These are phyloP conservation scores for Romanogobio albipinnatus DNA, from an alignment of 2,113 vertebrate species.

Conservation along the genomic window DNA sequence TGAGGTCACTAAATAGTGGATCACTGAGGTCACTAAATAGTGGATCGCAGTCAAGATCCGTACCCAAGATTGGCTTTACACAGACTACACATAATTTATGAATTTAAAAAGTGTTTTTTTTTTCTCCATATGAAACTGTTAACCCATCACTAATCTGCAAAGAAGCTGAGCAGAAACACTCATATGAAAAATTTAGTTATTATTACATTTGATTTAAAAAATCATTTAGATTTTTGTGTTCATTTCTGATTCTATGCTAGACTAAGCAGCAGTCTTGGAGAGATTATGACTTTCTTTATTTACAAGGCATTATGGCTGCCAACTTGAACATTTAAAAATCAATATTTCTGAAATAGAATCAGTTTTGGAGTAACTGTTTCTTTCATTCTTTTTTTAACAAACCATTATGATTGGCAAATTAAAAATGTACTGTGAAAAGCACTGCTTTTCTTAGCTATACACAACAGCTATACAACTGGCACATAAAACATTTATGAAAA, in stretches of 20 bases:
- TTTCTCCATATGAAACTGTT: too few species aligned
- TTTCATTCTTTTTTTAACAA: neutral
- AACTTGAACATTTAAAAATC: neutral
- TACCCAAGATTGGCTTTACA: neutral
- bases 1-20: slow-evolving; percentile 11
- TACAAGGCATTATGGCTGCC: neutral
- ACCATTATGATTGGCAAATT: neutral
- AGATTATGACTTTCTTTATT: neutral
- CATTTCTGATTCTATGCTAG: neutral
- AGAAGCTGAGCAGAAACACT: neutral
- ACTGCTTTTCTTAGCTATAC: neutral
- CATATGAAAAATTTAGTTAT: neutral
- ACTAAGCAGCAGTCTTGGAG: neutral
- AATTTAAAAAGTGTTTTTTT: neutral
- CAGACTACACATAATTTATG: neutral
- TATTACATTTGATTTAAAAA: neutral
- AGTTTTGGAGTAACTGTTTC: neutral
- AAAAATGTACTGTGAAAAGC: neutral
- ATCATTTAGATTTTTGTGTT: neutral
- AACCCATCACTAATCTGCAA: neutral
- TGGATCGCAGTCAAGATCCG: neutral
- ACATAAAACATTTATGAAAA: neutral
- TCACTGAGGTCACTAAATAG: slow-evolving; percentile 6
- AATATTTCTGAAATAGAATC: neutral
- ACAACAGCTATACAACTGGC: neutral